phyloP scores from a whole-genome alignment of 2,113 vertebrate genomes.

The Irena cyanogastra region DNA sequence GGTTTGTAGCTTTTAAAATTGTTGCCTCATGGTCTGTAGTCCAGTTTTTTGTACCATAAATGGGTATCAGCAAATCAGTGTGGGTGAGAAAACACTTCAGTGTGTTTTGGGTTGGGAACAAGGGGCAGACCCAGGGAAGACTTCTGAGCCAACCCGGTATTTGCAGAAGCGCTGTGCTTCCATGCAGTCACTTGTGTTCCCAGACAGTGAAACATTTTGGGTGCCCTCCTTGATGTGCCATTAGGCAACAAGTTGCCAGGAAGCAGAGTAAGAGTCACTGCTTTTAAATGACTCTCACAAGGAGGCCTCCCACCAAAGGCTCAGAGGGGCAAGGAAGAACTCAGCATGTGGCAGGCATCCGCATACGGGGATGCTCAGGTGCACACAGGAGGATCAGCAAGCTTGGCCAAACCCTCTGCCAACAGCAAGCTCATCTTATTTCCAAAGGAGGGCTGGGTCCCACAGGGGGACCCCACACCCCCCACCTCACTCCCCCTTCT shows the following conservation, averaged over 20 bases:
- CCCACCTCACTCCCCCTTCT: background rate
- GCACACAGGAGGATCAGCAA: background rate
- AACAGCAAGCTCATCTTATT: background rate
- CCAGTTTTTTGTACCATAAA: background rate
- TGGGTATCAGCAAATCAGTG: background rate
- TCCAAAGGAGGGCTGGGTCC: background rate
- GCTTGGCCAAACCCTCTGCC: background rate
- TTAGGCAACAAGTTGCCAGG: rapidly evolving
- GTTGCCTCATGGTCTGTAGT: background rate
- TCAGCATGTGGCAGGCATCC: rapidly evolving
- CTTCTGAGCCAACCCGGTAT: background rate
- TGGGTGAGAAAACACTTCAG: background rate
- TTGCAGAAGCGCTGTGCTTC: background rate
- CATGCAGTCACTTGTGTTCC: rapidly evolving
- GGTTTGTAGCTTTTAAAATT: background rate
- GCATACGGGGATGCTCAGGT: rapidly evolving
- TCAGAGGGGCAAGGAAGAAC: background rate
- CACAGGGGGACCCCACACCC: rapidly evolving
- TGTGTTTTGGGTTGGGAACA: background rate
- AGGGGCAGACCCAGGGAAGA: background rate
- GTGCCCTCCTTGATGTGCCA: background rate
- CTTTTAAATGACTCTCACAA: background rate
- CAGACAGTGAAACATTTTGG: rapidly evolving
- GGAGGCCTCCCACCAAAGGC: background rate
- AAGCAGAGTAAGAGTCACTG: background rate